Evolutionary conservation across 2,797 vertebrate species (phyloP).

Genomic region (Gambusia yucatana): DNA sequence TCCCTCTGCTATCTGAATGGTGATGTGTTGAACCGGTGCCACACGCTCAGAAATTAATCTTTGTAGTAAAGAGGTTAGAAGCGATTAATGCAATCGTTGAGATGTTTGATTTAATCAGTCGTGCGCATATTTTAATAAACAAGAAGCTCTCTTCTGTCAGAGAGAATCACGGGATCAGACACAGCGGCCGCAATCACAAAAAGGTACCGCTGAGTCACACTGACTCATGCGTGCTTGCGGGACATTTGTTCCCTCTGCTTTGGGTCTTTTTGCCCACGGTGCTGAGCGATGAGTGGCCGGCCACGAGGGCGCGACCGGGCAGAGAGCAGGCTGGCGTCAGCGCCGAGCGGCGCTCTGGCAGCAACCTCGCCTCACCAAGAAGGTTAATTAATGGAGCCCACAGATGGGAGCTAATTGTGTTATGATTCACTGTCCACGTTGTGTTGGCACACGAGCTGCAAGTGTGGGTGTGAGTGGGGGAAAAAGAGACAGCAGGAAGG

Average conservation of each 20-base stretch:
- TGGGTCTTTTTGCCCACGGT: constrained; percentile 32
- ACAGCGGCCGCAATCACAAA: constrained; percentile 44
- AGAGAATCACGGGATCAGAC: constrained; percentile 33
- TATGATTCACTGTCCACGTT: constrained; percentile 64
- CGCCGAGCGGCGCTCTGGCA: constrained; percentile 39
- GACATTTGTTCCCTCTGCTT: constrained; percentile 21
- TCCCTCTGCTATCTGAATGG: constrained; percentile 23
- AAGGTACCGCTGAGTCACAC: constrained; percentile 56
- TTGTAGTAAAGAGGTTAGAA: background rate
- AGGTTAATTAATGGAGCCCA: constrained; percentile 73
- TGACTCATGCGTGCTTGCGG: constrained; percentile 45
- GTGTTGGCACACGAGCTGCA: constrained; percentile 34
- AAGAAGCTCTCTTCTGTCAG: constrained; percentile 19
- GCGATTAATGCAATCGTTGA: background rate
- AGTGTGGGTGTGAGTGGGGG: constrained; percentile 3
- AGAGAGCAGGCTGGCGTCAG: constrained; percentile 34
- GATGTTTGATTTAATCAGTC: background rate
- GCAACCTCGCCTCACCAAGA: constrained; percentile 55
- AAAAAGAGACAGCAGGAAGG: constrained; percentile 21
- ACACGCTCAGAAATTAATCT: background rate
- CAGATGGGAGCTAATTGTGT: constrained; percentile 76
- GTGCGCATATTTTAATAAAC: constrained; percentile 9
- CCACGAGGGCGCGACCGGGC: constrained; percentile 26
- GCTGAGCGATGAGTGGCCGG: constrained; percentile 32
- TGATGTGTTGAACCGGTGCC: background rate